Percentiles rank a stretch among this genome's conserved stretches.
phyloP scores from a whole-genome alignment of 92 coral and sea anemone genomes.

The Umimayanthus chanpuru region DNA sequence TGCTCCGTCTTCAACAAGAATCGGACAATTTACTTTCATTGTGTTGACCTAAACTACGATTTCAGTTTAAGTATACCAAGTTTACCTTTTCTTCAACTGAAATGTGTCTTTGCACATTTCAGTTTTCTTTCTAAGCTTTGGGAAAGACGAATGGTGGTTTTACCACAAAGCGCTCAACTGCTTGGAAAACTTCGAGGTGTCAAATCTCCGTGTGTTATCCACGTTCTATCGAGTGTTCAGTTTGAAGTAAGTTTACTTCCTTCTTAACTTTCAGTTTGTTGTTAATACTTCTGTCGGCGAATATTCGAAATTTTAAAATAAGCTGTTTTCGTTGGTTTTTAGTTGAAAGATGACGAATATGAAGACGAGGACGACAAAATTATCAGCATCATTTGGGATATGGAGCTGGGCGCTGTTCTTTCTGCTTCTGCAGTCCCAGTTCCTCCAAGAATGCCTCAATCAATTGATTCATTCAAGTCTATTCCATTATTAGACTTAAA shows the following conservation, averaged over 20 bases:
- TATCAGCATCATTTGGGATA: constrained; percentile 21
- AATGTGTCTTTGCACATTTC: constrained; percentile 5
- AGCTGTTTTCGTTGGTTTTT: neutral
- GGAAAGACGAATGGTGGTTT: constrained; percentile 6
- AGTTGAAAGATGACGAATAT: constrained; percentile 5
- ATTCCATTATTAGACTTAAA: too few species aligned
- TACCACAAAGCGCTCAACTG: neutral
- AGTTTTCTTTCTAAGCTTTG: constrained; percentile 2
- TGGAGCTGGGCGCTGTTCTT: neutral
- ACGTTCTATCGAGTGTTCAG: constrained; percentile 7
- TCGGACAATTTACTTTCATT: neutral
- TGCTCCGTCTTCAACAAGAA: neutral
- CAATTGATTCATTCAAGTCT: too few species aligned
- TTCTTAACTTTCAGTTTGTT: neutral
- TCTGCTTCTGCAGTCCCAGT: neutral
- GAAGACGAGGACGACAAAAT: neutral
- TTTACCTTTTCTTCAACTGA: neutral
- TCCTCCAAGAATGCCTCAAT: neutral
- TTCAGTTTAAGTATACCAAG: neutral
- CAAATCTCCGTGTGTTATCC: neutral
- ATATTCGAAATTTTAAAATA: too few species aligned
- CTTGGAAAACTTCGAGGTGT: neutral
- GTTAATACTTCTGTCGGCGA: neutral
- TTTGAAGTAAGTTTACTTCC: constrained; percentile 1
- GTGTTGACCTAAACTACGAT: constrained; percentile 3